phyloP scores from a whole-genome alignment of 2,113 vertebrate genomes.

The Oryzias javanicus region DNA sequence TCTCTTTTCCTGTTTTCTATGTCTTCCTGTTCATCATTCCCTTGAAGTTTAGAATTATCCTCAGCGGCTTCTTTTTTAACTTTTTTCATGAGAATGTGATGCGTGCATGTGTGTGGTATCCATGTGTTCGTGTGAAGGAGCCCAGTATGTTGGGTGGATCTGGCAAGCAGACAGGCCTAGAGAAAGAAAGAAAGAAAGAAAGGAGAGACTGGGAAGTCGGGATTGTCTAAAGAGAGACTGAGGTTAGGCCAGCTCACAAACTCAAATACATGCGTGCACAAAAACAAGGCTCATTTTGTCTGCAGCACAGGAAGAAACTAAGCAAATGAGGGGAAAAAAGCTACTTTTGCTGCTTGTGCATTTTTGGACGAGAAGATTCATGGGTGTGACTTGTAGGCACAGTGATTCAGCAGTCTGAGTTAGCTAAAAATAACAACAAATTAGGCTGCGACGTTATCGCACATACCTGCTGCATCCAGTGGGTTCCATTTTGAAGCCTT shows the following conservation, averaged over 20 bases:
- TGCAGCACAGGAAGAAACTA: constrained; percentile 35
- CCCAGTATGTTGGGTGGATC: constrained; percentile 35
- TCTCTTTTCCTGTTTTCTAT: constrained; percentile 8
- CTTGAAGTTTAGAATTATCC: constrained; percentile 27
- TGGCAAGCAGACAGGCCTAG: constrained; percentile 50
- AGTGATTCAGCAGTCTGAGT: constrained; percentile 60
- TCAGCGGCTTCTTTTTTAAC: constrained; percentile 25
- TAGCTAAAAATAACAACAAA: constrained; percentile 67
- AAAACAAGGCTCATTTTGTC: constrained; percentile 65
- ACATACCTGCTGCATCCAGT: constrained; percentile 21
- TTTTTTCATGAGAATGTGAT: constrained; percentile 29
- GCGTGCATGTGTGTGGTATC: constrained; percentile 12
- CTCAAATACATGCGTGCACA: constrained; percentile 56
- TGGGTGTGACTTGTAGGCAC: constrained; percentile 64
- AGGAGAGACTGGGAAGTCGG: constrained; percentile 25
- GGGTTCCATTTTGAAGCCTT: constrained; percentile 1
- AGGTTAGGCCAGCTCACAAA: constrained; percentile 50
- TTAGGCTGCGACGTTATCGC: constrained; percentile 41
- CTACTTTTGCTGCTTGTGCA: constrained; percentile 33
- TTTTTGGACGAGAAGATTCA: constrained; percentile 55
- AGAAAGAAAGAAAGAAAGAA: constrained; percentile 33
- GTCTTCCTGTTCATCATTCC: constrained; percentile 8
- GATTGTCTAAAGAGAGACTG: constrained; percentile 59
- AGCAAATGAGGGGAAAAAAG: constrained; percentile 25
- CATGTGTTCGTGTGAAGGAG: constrained; percentile 3